Evolutionary conservation across 1,140 invertebrate genomes (phyloP).

Genomic region (Portunus trituberculatus): DNA sequence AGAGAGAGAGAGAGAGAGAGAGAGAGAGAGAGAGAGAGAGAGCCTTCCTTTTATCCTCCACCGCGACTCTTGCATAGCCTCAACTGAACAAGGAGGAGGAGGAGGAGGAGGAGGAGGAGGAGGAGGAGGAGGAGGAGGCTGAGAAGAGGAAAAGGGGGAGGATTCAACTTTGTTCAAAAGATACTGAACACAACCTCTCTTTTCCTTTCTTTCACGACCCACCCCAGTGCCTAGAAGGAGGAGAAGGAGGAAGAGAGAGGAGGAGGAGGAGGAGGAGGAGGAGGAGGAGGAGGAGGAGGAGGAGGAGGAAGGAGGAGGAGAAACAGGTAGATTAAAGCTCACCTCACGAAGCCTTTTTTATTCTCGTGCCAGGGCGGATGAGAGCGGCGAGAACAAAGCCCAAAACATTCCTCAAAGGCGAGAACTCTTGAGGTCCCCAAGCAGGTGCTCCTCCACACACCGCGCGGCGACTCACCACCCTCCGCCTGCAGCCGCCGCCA

Average conservation of each 20-base stretch:
- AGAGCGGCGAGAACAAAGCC: not conserved
- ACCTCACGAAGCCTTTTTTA: constrained; percentile 21
- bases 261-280: constrained; percentile 14
- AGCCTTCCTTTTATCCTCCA: not conserved
- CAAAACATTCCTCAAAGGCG: constrained; percentile 1
- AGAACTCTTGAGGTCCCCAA: not conserved
- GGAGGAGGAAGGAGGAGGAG: constrained; percentile 6
- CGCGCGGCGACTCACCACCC: not conserved
- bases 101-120: not conserved
- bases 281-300: not conserved
- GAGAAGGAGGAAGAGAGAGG: not conserved
- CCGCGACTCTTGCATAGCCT: not conserved
- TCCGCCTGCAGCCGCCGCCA: not conserved
- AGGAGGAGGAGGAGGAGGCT: not conserved
- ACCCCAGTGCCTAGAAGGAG: not conserved
- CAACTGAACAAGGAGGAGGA: not conserved
- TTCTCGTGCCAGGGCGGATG: not conserved
- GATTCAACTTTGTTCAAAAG: not conserved
- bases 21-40: not conserved
- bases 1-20: constrained; percentile 6
- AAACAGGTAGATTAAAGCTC: constrained; percentile 11
- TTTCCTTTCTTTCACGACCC: not conserved
- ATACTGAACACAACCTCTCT: not conserved
- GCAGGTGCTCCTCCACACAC: not conserved
- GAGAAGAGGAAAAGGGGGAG: not conserved